Evolutionary conservation across 2,797 vertebrate species (phyloP), one percentile per base, ranked within the genome.

Genomic region (Dendrocincla fuliginosa): DNA sequence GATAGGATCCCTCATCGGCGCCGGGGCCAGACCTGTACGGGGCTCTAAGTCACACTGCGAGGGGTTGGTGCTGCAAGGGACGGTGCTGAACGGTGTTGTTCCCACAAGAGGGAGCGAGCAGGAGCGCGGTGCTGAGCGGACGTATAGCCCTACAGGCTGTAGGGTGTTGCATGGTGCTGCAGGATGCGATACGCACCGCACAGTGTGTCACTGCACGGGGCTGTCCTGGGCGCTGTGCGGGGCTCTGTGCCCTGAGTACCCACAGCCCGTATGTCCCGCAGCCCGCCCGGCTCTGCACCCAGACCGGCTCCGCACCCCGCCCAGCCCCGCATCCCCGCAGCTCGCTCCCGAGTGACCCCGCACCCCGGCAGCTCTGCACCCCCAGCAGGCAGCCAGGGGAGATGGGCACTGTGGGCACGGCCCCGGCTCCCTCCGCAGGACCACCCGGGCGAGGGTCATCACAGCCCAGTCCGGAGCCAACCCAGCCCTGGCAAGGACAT

Each of bases 201-300:
- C 47, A 13, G 47, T 23, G 46, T 47, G 46, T 13, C 46, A 47
- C 23, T 24, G 50, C 46, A 8, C 5, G 15, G 27, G 13, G 77
- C 23, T 69, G 49, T 3, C 9, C 2, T 5, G 63, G 17, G 69
- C 23, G 22, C 22, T 27, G 5, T 2, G 4, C 2, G 13, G 30
- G 24, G 46, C 59, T 73, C 65, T 23, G 41, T 5, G 0, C 52
- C 1, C 0, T 1, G 3, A 12, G 25, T n/a, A 49, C 10, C 23
- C 10, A 10, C 37, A 14, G 3, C 15, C 30, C 4, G 0, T 0
- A 0, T 4, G 46, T 14, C 30, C 50, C 67, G 6, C 33, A 5
- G 6, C 57, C 42, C 9, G 0, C 9, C 1, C 3, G 41, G 44
- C 74, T 73, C 46, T 8, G 28, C 69, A 11, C 24, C 60, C 60